phyloP scores from a whole-genome alignment of 2,888 invertebrate genomes.

The Plemyria rubiginata region DNA sequence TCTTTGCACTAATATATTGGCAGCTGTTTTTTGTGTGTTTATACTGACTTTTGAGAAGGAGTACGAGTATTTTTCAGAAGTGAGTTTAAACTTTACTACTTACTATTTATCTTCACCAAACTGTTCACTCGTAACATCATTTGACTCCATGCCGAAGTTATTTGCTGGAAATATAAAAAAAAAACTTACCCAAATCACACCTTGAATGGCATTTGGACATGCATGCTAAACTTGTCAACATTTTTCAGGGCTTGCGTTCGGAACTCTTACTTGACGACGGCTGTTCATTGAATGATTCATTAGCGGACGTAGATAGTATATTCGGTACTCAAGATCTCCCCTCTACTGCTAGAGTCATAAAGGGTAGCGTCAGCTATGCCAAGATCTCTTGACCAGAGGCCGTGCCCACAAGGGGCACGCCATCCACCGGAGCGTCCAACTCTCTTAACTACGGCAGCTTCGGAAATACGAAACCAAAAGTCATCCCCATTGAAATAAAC shows the following conservation, averaged over 20 bases:
- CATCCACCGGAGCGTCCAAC: constrained; percentile 49
- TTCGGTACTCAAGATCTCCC: constrained; percentile 65
- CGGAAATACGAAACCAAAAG: constrained; percentile 62
- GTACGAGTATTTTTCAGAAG: constrained; percentile 76
- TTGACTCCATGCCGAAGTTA: no score
- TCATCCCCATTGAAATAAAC: constrained; percentile 28
- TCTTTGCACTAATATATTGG: constrained; percentile 70
- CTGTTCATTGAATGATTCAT: constrained; percentile 67
- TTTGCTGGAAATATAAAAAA: no score
- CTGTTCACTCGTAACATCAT: no score
- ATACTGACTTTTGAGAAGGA: constrained; percentile 78
- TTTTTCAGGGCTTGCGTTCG: constrained; percentile 70
- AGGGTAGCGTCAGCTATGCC: constrained; percentile 60
- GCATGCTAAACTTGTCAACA: not conserved
- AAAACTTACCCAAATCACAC: no score
- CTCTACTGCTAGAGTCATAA: constrained; percentile 70
- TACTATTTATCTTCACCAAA: no score
- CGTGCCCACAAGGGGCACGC: constrained; percentile 75
- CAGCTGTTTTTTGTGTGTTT: constrained; percentile 75
- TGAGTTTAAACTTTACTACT: constrained; percentile 43
- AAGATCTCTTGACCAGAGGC: constrained; percentile 79
- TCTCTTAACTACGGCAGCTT: constrained; percentile 72
- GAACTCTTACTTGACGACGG: constrained; percentile 73
- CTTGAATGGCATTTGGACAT: no score
- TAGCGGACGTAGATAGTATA: constrained; percentile 69